phyloP scores from a whole-genome alignment of 2,888 invertebrate species.

The Sympetrum striolatum region DNA sequence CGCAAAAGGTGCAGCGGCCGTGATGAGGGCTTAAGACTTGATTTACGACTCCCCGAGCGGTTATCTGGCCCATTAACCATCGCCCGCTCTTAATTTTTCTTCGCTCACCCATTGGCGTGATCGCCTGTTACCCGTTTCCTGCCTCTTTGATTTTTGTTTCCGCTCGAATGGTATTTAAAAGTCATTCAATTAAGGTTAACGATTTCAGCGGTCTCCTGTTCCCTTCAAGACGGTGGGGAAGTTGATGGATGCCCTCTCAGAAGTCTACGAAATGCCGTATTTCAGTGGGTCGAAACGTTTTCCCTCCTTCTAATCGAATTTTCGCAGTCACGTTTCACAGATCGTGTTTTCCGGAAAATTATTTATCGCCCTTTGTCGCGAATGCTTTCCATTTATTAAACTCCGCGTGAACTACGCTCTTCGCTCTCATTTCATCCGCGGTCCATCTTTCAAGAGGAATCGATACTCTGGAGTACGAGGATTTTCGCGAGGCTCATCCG shows the following conservation, averaged over 20 bases:
- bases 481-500: neutral
- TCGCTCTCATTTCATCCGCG: neutral
- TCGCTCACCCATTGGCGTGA: neutral
- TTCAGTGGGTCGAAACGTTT: neutral
- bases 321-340: neutral
- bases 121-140: neutral
- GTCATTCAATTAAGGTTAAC: neutral
- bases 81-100: neutral
- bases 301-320: neutral
- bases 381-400: neutral
- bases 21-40: neutral
- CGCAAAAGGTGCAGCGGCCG: neutral
- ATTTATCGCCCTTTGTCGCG: neutral
- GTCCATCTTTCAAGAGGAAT: neutral
- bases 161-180: neutral
- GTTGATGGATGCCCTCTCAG: neutral
- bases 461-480: neutral
- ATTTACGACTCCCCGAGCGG: neutral
- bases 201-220: neutral
- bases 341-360: neutral
- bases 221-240: neutral
- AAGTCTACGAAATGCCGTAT: neutral
- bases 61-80: neutral
- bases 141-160: neutral
- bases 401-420: neutral